Evolutionary conservation across 2,888 invertebrate genomes (phyloP).

Genomic region (Drosophila yooni): DNA sequence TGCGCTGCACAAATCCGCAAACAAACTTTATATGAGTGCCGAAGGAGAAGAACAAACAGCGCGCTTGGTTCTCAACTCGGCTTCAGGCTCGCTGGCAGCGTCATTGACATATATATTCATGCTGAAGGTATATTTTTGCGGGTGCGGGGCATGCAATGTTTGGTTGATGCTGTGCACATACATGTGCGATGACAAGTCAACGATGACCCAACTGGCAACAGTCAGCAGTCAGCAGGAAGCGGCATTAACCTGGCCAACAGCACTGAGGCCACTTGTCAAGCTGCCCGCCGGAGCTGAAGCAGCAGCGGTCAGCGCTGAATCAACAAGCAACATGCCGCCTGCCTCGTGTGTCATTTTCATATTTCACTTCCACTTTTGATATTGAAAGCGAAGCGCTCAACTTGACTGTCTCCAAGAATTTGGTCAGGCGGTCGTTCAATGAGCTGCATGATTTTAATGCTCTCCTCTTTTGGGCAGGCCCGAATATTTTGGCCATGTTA

Average conservation of each 20-base stretch:
- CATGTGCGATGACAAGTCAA: constrained; percentile 22
- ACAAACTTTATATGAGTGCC: constrained; percentile 79
- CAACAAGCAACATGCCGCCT: constrained; percentile 42
- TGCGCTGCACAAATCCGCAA: constrained; percentile 81
- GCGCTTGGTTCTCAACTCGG: constrained; percentile 35
- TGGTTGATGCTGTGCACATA: background rate
- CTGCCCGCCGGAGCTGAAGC: constrained; percentile 37
- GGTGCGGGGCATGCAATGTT: background rate
- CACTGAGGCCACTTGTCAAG: constrained; percentile 72
- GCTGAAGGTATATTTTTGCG: constrained; percentile 10
- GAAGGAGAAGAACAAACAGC: constrained; percentile 78
- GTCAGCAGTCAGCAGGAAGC: constrained; percentile 9
- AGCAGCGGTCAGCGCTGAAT: constrained; percentile 38
- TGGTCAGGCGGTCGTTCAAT: constrained; percentile 67
- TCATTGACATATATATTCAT: constrained; percentile 74
- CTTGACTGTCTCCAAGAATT: constrained; percentile 35
- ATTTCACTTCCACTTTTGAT: constrained; percentile 68
- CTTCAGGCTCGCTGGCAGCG: constrained; percentile 40
- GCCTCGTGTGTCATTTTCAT: constrained; percentile 35
- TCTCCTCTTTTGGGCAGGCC: constrained; percentile 27
- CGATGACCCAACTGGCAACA: constrained; percentile 13
- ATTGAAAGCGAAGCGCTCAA: constrained; percentile 63
- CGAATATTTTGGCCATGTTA: constrained; percentile 58
- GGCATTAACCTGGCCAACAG: constrained; percentile 55
- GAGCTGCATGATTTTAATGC: constrained; percentile 78